A percentile compares a stretch with the other conserved stretches of the same genome.
These are phyloP conservation scores for Urocitellus parryii DNA, from an alignment of 2,113 vertebrate species.

Conservation along the genomic window DNA sequence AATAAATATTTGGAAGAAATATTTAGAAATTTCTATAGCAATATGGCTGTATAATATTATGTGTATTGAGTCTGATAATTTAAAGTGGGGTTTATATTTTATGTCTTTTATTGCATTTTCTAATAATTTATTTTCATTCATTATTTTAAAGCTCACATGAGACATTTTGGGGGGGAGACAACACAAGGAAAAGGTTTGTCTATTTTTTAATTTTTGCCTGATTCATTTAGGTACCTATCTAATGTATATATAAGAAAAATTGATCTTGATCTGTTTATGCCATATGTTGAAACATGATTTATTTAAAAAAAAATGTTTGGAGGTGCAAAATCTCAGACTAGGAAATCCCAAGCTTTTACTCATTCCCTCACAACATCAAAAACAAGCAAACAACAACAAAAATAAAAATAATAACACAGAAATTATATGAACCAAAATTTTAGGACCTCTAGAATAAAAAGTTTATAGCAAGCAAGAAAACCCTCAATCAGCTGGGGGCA, in stretches of 20 bases:
- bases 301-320: neutral
- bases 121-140: neutral
- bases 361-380: neutral
- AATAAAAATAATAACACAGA: neutral
- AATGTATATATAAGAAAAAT: neutral
- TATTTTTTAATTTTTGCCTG: neutral
- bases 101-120: neutral
- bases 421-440: neutral
- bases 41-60: neutral
- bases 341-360: neutral
- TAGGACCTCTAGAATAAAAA: neutral
- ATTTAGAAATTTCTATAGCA: neutral
- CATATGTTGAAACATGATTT: neutral
- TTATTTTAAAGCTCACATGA: neutral
- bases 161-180: neutral
- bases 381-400: too few relatives aligned
- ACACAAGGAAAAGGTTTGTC: neutral
- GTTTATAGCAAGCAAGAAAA: neutral
- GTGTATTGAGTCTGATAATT: neutral
- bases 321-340: neutral
- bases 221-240: neutral
- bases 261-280: neutral
- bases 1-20: neutral
- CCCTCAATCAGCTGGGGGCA: rapidly evolving
- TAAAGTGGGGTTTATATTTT: neutral